Conservation (phyloP, 2,888 invertebrate species). For the Monoplex corrugatus region DNA sequence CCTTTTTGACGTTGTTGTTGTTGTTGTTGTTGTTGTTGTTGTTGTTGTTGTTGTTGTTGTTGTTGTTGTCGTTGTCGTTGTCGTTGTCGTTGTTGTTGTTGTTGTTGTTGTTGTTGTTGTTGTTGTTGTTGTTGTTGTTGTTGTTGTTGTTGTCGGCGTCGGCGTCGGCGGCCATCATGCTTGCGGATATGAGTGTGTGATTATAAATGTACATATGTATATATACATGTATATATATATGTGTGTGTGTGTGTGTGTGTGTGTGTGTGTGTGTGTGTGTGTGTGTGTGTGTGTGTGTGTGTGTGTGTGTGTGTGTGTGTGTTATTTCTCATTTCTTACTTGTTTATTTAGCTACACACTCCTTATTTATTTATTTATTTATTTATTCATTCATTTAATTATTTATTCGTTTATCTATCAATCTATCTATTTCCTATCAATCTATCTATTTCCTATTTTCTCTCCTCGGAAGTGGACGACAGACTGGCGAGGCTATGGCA, state of each 20-base stretch:
- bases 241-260: constrained; percentile 2
- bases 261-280: constrained; percentile 11
- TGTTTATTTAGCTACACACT: background rate
- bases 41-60: background rate
- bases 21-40: background rate
- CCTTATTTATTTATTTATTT: background rate
- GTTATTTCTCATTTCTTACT: too few relatives aligned
- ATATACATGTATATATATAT: background rate
- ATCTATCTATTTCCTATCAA: background rate
- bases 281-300: background rate
- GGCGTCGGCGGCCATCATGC: too few relatives aligned
- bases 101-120: too few relatives aligned
- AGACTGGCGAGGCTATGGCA: too few relatives aligned
- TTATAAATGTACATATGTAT: background rate
- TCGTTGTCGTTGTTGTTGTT: too few relatives aligned
- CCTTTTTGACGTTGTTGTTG: too few relatives aligned
- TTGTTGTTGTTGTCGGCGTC: too few relatives aligned
- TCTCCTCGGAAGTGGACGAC: background rate
- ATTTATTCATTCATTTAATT: background rate
- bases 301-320: background rate
- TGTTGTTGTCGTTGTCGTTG: too few relatives aligned
- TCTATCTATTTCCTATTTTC: background rate
- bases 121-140: too few relatives aligned
- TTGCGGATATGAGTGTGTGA: background rate
- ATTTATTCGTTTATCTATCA: background rate